These are phyloP conservation scores for Calyptommatus sinebrachiatus DNA, from an alignment of 2,113 vertebrate species.

Conservation along the genomic window DNA sequence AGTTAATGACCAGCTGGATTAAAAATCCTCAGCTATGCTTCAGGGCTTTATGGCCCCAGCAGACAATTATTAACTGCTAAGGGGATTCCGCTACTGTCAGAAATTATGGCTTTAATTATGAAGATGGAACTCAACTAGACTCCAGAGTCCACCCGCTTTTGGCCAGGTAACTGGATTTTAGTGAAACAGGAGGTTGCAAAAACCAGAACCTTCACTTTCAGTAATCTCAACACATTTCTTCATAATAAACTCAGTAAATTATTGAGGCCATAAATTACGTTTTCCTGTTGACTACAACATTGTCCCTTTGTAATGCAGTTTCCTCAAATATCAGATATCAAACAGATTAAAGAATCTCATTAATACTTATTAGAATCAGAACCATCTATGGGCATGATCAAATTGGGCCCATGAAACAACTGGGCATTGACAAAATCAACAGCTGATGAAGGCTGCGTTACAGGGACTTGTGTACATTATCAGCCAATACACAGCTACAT, in stretches of 20 bases:
- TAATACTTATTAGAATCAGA: too few relatives aligned
- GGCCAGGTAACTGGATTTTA: conserved; percentile 47
- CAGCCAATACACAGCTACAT: too few relatives aligned
- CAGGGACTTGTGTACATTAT: too few relatives aligned
- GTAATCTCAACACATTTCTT: conserved; percentile 36
- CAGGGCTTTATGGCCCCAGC: conserved; percentile 58
- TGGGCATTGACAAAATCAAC: too few relatives aligned
- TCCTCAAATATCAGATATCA: neutral
- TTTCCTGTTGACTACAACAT: conserved; percentile 32
- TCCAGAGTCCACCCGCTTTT: conserved; percentile 21
- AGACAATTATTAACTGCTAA: conserved; percentile 66
- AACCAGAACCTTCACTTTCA: conserved; percentile 35
- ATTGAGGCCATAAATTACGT: conserved; percentile 52
- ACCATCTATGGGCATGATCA: too few relatives aligned
- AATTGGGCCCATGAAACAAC: too few relatives aligned
- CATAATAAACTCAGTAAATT: conserved; percentile 56
- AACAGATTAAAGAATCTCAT: too few relatives aligned
- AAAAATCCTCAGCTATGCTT: conserved; percentile 66
- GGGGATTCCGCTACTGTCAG: conserved; percentile 66
- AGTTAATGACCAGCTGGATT: conserved; percentile 70
- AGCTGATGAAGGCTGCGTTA: too few relatives aligned
- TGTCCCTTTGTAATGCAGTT: conserved; percentile 35
- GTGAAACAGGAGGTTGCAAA: conserved; percentile 44
- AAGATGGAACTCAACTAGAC: conserved; percentile 59
- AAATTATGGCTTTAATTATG: conserved; percentile 67